These are phyloP conservation scores for Percina caprodes DNA, from an alignment of 2,113 vertebrate genomes.

Conservation along the genomic window DNA sequence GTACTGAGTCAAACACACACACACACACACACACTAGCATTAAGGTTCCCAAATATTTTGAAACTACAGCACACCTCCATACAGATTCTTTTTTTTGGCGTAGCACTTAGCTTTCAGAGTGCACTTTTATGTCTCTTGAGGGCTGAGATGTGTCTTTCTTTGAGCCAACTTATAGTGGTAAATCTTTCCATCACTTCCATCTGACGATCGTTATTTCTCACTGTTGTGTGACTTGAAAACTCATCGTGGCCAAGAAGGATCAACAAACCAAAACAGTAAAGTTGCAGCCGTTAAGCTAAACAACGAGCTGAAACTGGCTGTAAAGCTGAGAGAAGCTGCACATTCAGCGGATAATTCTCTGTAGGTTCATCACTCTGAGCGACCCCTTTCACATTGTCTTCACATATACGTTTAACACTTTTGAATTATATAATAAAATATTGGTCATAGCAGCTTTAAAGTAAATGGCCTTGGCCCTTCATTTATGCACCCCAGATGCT, in stretches of 20 bases:
- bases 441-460: background rate
- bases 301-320: background rate
- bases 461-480: background rate
- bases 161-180: background rate
- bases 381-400: too few species aligned
- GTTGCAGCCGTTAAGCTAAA: background rate
- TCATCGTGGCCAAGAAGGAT: too few species aligned
- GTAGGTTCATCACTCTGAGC: too few species aligned
- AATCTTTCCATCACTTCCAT: slow-evolving; percentile 1
- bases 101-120: slow-evolving; percentile 36
- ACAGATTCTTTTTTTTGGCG: background rate
- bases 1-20: too few species aligned
- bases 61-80: background rate
- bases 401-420: too few species aligned
- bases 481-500: background rate
- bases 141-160: slow-evolving; percentile 12
- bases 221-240: background rate
- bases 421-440: too few species aligned
- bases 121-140: slow-evolving; percentile 16
- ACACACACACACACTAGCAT: background rate
- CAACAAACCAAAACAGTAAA: background rate
- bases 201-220: background rate
- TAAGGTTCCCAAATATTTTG: slow-evolving; percentile 25
- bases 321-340: background rate
- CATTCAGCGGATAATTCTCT: too few species aligned